phyloP scores from a whole-genome alignment of 1,140 invertebrate species.

The Tetraneura akinire region DNA sequence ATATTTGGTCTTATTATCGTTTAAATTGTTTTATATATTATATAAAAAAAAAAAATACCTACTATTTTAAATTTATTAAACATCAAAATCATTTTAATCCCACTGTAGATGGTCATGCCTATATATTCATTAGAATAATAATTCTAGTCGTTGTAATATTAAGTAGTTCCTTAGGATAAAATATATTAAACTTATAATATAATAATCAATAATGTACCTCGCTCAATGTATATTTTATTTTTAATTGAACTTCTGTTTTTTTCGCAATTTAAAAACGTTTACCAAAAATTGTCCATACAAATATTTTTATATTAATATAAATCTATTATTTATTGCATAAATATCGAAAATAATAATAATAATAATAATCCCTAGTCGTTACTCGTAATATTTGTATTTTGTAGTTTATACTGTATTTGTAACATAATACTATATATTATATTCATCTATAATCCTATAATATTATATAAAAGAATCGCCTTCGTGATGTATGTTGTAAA shows the following conservation, averaged over 20 bases:
- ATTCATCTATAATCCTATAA: background rate
- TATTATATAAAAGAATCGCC: background rate
- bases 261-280: background rate
- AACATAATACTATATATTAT: background rate
- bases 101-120: background rate
- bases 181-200: background rate
- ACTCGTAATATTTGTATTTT: background rate
- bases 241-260: background rate
- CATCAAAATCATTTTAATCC: background rate
- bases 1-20: background rate
- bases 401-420: background rate
- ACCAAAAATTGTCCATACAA: background rate
- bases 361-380: too few species aligned
- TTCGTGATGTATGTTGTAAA: background rate
- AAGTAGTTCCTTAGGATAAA: background rate
- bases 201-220: background rate
- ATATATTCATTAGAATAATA: background rate
- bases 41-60: background rate
- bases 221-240: background rate
- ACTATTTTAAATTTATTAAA: background rate
- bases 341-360: background rate
- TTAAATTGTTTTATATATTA: too few species aligned
- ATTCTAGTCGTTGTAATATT: background rate
- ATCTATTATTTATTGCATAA: background rate
- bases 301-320: slow-evolving; percentile 19